A percentile compares a stretch with the other conserved stretches of the same genome.
Evolutionary conservation across 2,113 vertebrate species (phyloP).

Genomic region (Rafetus swinhoei): DNA sequence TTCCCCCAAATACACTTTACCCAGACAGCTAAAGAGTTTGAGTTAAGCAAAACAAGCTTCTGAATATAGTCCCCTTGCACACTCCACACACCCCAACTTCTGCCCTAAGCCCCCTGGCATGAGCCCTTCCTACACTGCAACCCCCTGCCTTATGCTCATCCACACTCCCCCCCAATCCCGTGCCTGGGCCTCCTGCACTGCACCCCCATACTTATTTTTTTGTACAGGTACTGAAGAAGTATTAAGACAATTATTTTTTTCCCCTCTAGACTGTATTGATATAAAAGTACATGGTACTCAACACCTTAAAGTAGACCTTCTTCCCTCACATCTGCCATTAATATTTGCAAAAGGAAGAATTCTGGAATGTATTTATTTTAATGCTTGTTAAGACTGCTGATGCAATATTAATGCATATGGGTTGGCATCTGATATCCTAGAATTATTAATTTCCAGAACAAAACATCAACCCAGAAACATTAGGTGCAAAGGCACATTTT

Average conservation of each 20-base stretch:
- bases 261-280: neutral
- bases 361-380: slow-evolving; percentile 5
- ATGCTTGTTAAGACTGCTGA: neutral
- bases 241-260: neutral
- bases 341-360: neutral
- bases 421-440: neutral
- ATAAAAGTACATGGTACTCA: neutral
- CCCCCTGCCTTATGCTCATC: too few species aligned
- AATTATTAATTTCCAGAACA: slow-evolving; percentile 15
- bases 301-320: neutral
- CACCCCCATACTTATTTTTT: too few species aligned
- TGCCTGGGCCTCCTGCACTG: too few species aligned
- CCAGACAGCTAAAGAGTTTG: too few species aligned
- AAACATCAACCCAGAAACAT: neutral
- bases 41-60: too few species aligned
- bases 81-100: too few species aligned
- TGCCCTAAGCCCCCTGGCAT: too few species aligned
- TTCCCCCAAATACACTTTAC: too few species aligned
- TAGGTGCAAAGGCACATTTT: neutral
- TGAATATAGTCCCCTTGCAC: too few species aligned
- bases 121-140: too few species aligned
- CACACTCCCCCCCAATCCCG: too few species aligned
- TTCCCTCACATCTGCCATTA: neutral
- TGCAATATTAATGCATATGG: slow-evolving; percentile 33
- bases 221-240: neutral